phyloP scores from a whole-genome alignment of 1,140 invertebrate species.

The Tetramorium simillimum region DNA sequence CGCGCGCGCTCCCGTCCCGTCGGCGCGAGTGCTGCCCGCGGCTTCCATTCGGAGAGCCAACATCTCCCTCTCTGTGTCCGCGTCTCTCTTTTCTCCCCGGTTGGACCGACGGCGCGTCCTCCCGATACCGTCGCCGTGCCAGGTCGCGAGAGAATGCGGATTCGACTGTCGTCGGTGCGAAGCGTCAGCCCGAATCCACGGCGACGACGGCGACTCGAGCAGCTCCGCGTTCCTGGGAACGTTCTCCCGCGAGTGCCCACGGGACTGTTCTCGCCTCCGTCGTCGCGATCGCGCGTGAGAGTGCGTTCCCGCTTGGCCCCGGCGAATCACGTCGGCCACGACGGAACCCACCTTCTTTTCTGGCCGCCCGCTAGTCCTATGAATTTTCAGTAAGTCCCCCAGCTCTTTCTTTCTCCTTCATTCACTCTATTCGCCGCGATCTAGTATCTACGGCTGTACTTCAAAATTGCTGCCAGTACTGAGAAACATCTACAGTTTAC shows the following conservation, averaged over 20 bases:
- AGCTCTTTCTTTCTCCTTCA: too few relatives aligned
- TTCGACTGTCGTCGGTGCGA: constrained; percentile 41
- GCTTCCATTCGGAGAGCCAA: background rate
- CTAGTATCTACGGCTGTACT: too few relatives aligned
- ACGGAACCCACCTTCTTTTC: constrained; percentile 69
- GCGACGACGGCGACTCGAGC: background rate
- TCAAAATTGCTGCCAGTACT: too few relatives aligned
- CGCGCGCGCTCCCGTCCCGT: constrained; percentile 5
- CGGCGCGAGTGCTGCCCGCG: background rate
- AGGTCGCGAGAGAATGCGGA: constrained; percentile 51
- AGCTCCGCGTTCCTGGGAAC: background rate
- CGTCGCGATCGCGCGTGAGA: constrained; percentile 49
- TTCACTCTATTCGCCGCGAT: too few relatives aligned
- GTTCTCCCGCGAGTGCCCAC: constrained; percentile 29
- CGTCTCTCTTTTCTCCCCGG: background rate
- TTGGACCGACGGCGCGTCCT: constrained; percentile 32
- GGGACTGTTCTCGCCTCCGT: constrained; percentile 2
- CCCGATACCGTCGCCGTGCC: constrained; percentile 26
- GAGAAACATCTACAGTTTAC: too few relatives aligned
- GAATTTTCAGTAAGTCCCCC: constrained; percentile 74
- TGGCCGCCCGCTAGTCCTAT: constrained; percentile 75
- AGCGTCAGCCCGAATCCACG: constrained; percentile 22
- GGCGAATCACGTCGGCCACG: constrained; percentile 52
- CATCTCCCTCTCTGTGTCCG: background rate
- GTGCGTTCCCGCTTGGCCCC: constrained; percentile 57